A percentile compares a stretch with the other conserved stretches of the same genome.
Conservation (phyloP, 1,140 invertebrate genomes). For the Drosophila sulfurigaster region DNA sequence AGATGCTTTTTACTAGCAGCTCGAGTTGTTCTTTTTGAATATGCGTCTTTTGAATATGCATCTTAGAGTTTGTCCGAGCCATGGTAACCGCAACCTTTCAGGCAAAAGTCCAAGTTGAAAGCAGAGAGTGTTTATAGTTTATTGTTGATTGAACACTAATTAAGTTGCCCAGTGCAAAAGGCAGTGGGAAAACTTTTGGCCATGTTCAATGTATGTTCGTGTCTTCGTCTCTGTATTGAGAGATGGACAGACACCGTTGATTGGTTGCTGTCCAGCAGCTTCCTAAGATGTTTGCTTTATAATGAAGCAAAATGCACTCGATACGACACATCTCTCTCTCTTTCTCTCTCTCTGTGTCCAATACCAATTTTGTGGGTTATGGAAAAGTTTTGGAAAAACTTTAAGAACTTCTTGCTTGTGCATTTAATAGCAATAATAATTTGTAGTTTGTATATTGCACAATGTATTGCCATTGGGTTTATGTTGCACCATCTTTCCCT, state of each 20-base stretch:
- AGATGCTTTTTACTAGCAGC: conserved; percentile 8
- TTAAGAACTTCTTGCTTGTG: conserved; percentile 71
- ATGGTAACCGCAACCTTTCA: conserved; percentile 79
- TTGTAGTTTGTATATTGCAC: conserved; percentile 73
- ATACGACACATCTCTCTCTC: conserved; percentile 28
- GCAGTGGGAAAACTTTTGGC: conserved; percentile 64
- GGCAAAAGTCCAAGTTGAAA: conserved; percentile 73
- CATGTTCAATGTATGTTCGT: conserved; percentile 36
- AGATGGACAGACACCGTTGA: conserved; percentile 72
- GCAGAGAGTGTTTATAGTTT: conserved; percentile 81
- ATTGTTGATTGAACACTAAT: conserved; percentile 84
- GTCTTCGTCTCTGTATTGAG: conserved; percentile 28
- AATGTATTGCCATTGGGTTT: conserved; percentile 62
- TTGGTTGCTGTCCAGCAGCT: conserved; percentile 60
- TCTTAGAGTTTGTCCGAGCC: conserved; percentile 60
- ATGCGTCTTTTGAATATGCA: conserved; percentile 38
- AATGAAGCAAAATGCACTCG: conserved; percentile 65
- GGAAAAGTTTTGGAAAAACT: conserved; percentile 69
- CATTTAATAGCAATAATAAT: conserved; percentile 83
- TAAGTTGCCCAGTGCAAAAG: conserved; percentile 73
- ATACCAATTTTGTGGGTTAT: conserved; percentile 24
- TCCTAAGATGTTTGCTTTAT: conserved; percentile 70
- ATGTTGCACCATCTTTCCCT: conserved; percentile 10
- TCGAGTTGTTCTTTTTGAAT: conserved; percentile 11
- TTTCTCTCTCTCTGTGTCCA: background rate